A percentile compares a stretch with the other conserved stretches of the same genome.
phyloP scores from a whole-genome alignment of 2,113 vertebrate genomes.

The Myrmecophaga tridactyla region DNA sequence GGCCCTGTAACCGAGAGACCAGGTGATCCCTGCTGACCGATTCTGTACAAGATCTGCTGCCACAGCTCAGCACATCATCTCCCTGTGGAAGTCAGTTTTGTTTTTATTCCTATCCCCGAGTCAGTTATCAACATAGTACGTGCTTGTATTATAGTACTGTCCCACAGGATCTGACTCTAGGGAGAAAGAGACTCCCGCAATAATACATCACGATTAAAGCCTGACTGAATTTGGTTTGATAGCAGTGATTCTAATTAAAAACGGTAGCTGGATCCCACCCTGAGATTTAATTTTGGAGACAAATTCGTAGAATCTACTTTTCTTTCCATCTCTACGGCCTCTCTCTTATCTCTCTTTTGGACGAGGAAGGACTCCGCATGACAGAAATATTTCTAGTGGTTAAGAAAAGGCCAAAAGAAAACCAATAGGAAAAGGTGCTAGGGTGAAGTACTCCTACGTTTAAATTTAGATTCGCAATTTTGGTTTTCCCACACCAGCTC shows the following conservation, averaged over 20 bases:
- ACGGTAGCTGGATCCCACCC: background rate
- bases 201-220: background rate
- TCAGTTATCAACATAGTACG: background rate
- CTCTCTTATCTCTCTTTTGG: background rate
- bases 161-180: background rate
- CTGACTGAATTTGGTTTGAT: background rate
- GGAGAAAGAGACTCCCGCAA: background rate
- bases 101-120: background rate
- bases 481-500: background rate
- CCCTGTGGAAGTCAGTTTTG: constrained; percentile 78
- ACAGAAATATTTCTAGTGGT: background rate
- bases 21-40: constrained; percentile 69
- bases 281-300: background rate
- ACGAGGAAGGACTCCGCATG: background rate
- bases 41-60: constrained; percentile 64
- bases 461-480: background rate
- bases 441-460: background rate
- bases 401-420: constrained; percentile 1
- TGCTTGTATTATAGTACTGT: fast-evolving
- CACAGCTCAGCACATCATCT: constrained; percentile 75
- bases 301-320: background rate
- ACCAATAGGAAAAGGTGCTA: background rate
- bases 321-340: background rate
- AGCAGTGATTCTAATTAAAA: background rate
- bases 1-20: constrained; percentile 56